Percentiles rank a stretch among this genome's conserved stretches.
Evolutionary conservation across 2,888 invertebrate genomes (phyloP).

Genomic region (Papilio demoleus): DNA sequence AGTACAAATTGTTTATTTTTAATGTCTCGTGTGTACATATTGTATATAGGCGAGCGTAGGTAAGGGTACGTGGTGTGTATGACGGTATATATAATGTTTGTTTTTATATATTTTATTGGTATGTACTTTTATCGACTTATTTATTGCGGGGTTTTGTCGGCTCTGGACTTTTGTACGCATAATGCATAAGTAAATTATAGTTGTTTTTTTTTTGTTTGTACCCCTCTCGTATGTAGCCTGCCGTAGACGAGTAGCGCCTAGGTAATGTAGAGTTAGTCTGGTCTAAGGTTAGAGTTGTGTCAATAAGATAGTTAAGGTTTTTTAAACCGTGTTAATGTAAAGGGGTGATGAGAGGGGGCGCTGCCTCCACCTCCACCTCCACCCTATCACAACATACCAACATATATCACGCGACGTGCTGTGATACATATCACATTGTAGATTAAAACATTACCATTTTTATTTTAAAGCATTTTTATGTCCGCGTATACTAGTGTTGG

Average conservation of each 20-base stretch:
- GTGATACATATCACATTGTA: constrained; percentile 38
- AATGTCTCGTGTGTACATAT: constrained; percentile 82
- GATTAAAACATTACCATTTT: constrained; percentile 14
- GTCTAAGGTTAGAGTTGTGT: constrained; percentile 56
- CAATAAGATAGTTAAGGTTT: constrained; percentile 68
- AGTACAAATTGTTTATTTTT: constrained; percentile 82
- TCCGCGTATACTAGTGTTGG: background rate
- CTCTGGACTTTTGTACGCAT: constrained; percentile 79
- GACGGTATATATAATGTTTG: constrained; percentile 69
- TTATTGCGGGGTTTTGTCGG: constrained; percentile 67
- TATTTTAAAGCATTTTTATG: constrained; percentile 20
- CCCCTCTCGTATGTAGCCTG: constrained; percentile 56
- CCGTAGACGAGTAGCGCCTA: constrained; percentile 59
- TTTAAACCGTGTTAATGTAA: constrained; percentile 62
- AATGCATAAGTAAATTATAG: constrained; percentile 82
- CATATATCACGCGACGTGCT: constrained; percentile 8
- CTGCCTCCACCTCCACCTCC: constrained; percentile 11
- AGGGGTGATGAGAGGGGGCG: constrained; percentile 48
- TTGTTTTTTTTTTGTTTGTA: constrained; percentile 79
- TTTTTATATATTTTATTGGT: constrained; percentile 60
- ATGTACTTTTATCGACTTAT: constrained; percentile 58
- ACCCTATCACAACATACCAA: background rate
- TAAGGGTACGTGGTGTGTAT: constrained; percentile 77
- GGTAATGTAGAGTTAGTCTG: constrained; percentile 67
- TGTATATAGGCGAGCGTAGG: constrained; percentile 79